Percentiles rank a stretch among this genome's conserved stretches.
These are phyloP conservation scores for Chalcis sispes DNA, from an alignment of 2,888 invertebrate species.

Conservation along the genomic window DNA sequence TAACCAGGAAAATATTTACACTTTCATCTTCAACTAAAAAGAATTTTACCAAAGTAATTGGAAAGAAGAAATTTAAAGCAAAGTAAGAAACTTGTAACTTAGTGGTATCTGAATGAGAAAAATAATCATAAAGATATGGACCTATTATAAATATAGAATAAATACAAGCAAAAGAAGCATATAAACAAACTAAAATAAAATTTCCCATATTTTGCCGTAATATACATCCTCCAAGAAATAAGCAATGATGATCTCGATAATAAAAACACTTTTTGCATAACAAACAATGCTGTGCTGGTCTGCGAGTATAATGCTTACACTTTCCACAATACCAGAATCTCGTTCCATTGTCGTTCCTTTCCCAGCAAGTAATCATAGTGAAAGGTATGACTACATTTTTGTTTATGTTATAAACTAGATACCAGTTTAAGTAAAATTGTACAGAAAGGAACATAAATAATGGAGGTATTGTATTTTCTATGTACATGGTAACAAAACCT, in stretches of 20 bases:
- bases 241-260: constrained; percentile 69
- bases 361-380: constrained; percentile 36
- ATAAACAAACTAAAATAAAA: constrained; percentile 68
- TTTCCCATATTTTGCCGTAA: constrained; percentile 69
- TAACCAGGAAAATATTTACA: constrained; percentile 63
- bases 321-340: constrained; percentile 70
- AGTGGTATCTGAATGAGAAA: constrained; percentile 58
- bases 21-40: constrained; percentile 61
- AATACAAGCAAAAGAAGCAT: constrained; percentile 66
- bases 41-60: constrained; percentile 64
- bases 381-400: constrained; percentile 58
- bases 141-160: constrained; percentile 65
- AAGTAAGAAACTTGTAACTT: constrained; percentile 60
- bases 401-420: constrained; percentile 65
- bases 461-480: constrained; percentile 64
- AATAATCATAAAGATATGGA: constrained; percentile 65
- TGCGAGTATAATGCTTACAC: constrained; percentile 65
- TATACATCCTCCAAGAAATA: constrained; percentile 68
- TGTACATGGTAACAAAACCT: constrained; percentile 63
- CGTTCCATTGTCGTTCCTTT: constrained; percentile 30
- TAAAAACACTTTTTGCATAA: constrained; percentile 68
- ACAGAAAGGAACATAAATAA: constrained; percentile 65
- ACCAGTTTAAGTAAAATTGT: constrained; percentile 70
- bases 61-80: constrained; percentile 67
- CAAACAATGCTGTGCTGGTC: constrained; percentile 66